These are phyloP conservation scores for Myoxocephalus aenaeus DNA, from an alignment of 2,797 vertebrate species.

Conservation along the genomic window DNA sequence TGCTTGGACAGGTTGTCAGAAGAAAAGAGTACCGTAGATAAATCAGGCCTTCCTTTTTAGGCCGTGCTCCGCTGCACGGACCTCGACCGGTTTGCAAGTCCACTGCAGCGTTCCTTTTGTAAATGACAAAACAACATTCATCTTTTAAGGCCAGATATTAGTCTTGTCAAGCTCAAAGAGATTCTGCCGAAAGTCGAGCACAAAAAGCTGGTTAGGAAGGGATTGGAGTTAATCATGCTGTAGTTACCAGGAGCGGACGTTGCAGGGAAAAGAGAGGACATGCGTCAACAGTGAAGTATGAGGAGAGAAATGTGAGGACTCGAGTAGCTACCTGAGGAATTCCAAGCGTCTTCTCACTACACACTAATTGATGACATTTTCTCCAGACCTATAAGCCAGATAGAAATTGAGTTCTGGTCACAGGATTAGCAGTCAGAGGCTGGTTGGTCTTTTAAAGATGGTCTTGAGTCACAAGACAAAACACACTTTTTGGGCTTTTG, in stretches of 20 bases:
- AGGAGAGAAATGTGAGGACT: background rate
- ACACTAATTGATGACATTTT: background rate
- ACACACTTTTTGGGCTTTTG: background rate
- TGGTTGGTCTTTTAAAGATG: background rate
- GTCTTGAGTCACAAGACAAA: background rate
- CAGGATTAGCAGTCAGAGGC: background rate
- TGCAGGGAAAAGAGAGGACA: background rate
- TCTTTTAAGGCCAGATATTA: slow-evolving; percentile 10
- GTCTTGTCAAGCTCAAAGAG: slow-evolving; percentile 2
- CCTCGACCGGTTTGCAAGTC: slow-evolving; percentile 4
- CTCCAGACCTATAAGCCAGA: background rate
- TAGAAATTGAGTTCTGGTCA: background rate
- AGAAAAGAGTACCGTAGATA: slow-evolving; percentile 13
- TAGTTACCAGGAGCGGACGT: background rate
- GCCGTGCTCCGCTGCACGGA: slow-evolving; percentile 13
- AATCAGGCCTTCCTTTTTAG: slow-evolving; percentile 30
- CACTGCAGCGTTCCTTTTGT: slow-evolving; percentile 10
- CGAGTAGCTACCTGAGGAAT: background rate
- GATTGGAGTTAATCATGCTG: background rate
- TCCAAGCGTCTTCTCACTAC: background rate
- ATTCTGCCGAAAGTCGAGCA: background rate
- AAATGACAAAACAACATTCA: slow-evolving; percentile 27
- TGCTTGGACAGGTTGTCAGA: slow-evolving; percentile 46
- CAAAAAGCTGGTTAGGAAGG: background rate
- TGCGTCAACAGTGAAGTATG: background rate